Evolutionary conservation across 1,140 invertebrate genomes (phyloP).

Genomic region (Sinonovacula constricta): DNA sequence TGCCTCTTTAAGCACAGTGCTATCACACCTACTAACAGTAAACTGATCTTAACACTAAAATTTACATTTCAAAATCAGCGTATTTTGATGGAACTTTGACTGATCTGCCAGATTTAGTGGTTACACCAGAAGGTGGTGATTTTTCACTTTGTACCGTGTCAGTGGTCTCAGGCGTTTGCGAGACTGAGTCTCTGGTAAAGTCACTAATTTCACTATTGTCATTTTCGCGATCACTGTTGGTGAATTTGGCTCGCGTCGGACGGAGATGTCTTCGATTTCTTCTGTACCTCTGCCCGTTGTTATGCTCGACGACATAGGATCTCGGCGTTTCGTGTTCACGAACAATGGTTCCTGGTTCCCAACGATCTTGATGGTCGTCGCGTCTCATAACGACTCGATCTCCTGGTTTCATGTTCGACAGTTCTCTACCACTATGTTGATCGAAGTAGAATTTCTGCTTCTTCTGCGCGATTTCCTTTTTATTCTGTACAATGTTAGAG

Average conservation of each 20-base stretch:
- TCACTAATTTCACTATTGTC: background rate
- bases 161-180: background rate
- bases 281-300: constrained; percentile 10
- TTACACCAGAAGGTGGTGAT: background rate
- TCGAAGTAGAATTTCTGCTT: background rate
- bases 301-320: constrained; percentile 16
- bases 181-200: background rate
- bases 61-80: background rate
- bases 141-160: no score
- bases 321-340: constrained; percentile 18
- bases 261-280: constrained; percentile 19
- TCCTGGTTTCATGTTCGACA: background rate
- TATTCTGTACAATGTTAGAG: background rate
- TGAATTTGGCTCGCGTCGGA: constrained; percentile 3
- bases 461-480: background rate
- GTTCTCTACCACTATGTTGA: background rate
- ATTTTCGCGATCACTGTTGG: background rate
- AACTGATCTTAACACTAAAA: background rate
- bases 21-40: no score
- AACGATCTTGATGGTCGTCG: background rate
- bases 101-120: background rate
- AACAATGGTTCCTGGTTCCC: constrained; percentile 25
- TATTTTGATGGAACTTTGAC: background rate
- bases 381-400: constrained; percentile 21
- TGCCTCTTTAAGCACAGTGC: background rate